Percentiles rank a stretch among this genome's conserved stretches.
Conservation (phyloP, 2,888 invertebrate species). For the Atherix ibis region DNA sequence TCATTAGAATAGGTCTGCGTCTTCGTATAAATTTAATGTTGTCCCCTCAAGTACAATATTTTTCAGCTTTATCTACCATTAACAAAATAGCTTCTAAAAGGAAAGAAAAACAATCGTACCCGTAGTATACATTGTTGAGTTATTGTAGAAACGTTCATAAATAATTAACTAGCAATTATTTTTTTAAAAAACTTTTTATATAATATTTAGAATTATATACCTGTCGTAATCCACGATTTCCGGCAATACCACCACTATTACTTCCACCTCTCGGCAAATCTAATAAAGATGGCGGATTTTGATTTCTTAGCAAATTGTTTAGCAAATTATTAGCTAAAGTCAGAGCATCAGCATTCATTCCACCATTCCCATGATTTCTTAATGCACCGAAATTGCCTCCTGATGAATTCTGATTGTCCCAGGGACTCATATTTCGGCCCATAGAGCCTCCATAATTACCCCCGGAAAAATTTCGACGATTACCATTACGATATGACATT, state of each 20-base stretch:
- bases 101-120: too few relatives aligned
- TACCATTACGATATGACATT: slow-evolving; percentile 32
- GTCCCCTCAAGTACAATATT: too few relatives aligned
- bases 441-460: slow-evolving; percentile 19
- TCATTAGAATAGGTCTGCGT: too few relatives aligned
- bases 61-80: too few relatives aligned
- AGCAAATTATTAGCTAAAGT: slow-evolving; percentile 57
- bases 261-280: slow-evolving; percentile 41
- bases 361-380: slow-evolving; percentile 20
- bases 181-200: too few relatives aligned
- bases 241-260: slow-evolving; percentile 35
- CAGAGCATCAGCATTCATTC: slow-evolving; percentile 54
- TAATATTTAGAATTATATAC: too few relatives aligned
- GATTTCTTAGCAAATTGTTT: slow-evolving; percentile 47
- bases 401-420: slow-evolving; percentile 47
- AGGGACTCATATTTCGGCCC: slow-evolving; percentile 18
- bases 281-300: slow-evolving; percentile 44
- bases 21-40: too few relatives aligned
- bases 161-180: too few relatives aligned
- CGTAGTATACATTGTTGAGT: too few relatives aligned
- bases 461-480: slow-evolving; percentile 25
- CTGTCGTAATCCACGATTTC: slow-evolving; percentile 36
- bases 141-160: too few relatives aligned
- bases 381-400: slow-evolving; percentile 33
- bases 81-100: too few relatives aligned